Conservation (phyloP, 2,113 vertebrate genomes). For the Syngnathus typhle region DNA sequence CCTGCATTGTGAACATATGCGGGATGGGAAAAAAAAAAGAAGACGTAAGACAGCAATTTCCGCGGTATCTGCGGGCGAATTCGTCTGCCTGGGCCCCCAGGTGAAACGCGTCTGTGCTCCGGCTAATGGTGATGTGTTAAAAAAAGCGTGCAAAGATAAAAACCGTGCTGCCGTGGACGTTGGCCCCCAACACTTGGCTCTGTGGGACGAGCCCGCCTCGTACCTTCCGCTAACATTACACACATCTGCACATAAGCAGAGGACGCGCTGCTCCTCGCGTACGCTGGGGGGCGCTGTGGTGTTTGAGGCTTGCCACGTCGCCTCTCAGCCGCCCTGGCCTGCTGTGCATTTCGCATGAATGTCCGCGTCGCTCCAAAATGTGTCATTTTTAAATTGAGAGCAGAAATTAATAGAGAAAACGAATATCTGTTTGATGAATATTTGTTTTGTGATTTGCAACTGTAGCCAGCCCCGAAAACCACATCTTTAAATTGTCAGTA, state of each 20-base stretch:
- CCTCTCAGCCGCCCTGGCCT: not conserved
- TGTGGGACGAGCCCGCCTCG: constrained; percentile 60
- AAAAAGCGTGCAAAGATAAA: constrained; percentile 57
- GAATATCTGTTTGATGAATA: too few species aligned
- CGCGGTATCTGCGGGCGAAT: constrained; percentile 11
- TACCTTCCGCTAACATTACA: constrained; percentile 65
- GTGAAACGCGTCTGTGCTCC: constrained; percentile 38
- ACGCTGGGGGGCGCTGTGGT: constrained; percentile 37
- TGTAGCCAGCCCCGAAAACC: too few species aligned
- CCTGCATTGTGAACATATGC: constrained; percentile 59
- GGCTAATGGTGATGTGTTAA: constrained; percentile 70
- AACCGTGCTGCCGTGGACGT: constrained; percentile 40
- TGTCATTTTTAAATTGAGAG: too few species aligned
- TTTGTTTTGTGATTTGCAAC: too few species aligned
- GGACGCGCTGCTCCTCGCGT: constrained; percentile 17
- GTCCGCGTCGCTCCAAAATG: not conserved
- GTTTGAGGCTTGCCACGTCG: not conserved
- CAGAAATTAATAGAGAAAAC: too few species aligned
- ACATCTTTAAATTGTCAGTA: too few species aligned
- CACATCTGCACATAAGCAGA: constrained; percentile 28
- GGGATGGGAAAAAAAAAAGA: not conserved
- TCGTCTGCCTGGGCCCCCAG: not conserved
- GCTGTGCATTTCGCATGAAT: not conserved
- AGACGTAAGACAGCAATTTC: not conserved
- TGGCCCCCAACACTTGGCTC: constrained; percentile 64